phyloP scores from a whole-genome alignment of 2,888 invertebrate genomes.

The Drosophila vallismaia region DNA sequence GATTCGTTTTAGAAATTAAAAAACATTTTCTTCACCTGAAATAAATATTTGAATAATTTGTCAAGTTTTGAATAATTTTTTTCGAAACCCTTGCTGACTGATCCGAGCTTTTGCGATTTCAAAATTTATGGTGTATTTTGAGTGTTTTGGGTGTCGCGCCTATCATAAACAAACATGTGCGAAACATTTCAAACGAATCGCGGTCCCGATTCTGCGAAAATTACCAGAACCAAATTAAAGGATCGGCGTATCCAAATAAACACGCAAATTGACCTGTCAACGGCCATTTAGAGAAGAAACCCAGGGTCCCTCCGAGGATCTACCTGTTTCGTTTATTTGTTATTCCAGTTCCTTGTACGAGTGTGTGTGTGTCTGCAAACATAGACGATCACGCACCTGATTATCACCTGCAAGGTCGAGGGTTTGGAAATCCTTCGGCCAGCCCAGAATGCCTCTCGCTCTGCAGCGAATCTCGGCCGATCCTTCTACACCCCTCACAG shows the following conservation, averaged over 20 bases:
- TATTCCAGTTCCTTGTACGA: constrained; percentile 16
- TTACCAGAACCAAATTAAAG: constrained; percentile 32
- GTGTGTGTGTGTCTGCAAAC: constrained; percentile 54
- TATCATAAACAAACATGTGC: constrained; percentile 57
- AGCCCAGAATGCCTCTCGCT: constrained; percentile 18
- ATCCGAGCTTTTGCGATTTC: no score
- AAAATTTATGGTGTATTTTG: constrained; percentile 14
- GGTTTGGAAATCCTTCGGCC: constrained; percentile 32
- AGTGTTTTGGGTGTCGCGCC: constrained; percentile 66
- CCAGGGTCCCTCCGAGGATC: constrained; percentile 4
- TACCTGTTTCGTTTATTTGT: constrained; percentile 53
- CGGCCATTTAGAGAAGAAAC: constrained; percentile 60
- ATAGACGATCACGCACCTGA: constrained; percentile 77
- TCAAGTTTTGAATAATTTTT: no score
- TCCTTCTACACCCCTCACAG: constrained; percentile 52
- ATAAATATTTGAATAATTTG: no score
- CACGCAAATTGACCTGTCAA: constrained; percentile 70
- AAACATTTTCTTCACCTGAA: no score
- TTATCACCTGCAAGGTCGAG: constrained; percentile 68
- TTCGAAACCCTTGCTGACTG: no score
- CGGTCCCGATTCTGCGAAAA: constrained; percentile 56
- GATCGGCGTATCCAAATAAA: constrained; percentile 36
- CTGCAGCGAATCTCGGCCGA: constrained; percentile 1
- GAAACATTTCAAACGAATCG: constrained; percentile 56
- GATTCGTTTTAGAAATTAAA: no score